Evolutionary conservation across 2,113 vertebrate species (phyloP), one percentile per base, ranked within the genome.

Genomic region (Epinephelus fuscoguttatus): DNA sequence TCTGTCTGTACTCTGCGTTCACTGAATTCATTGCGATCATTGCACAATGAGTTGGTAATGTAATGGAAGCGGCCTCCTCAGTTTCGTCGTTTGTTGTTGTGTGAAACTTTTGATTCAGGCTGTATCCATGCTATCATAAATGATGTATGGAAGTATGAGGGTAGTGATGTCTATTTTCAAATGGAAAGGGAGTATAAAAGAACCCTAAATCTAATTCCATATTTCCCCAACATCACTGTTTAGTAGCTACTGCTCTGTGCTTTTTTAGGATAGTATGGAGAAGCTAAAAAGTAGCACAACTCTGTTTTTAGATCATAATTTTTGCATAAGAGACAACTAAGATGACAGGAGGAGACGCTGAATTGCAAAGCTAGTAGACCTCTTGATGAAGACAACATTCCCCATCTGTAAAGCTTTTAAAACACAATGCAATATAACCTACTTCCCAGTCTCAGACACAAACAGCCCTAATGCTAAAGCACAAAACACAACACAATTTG

Each of bases 401-500:
- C 14, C 3, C 2, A 21, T 56, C 53, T 76, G 15, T 42, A 25
- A 82, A 53, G 37, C 50, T 77, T 75, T 69, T 25, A 61, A 15
- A 23, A 25, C 33, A 33, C 18, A 52, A 42, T 19, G 18, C 37
- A 56, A 57, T 49, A 64, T 49, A 64, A 60, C 66, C 30, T 50
- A 21, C 15, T 70, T 75, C 56, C 11, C 18, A 19, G 11, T 4
- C 61, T 40, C 13, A 0, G 45, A 71, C 53, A 61, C 63, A 80
- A 69, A 77, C 2, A 50, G 17, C 25, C 0, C 12, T 19, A 23
- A 69, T 30, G 11, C 50, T 18, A 3, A 47, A 45, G 21, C 21
- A 66, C 6, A 82, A 74, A 70, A 45, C 57, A 59, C 30, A 56
- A 64, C 63, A 55, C 64, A 64, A 30, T 52, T 79, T 81, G 18